A percentile compares a stretch with the other conserved stretches of the same genome.
Evolutionary conservation across 2,113 vertebrate genomes (phyloP).

Genomic region (Archocentrus centrarchus): DNA sequence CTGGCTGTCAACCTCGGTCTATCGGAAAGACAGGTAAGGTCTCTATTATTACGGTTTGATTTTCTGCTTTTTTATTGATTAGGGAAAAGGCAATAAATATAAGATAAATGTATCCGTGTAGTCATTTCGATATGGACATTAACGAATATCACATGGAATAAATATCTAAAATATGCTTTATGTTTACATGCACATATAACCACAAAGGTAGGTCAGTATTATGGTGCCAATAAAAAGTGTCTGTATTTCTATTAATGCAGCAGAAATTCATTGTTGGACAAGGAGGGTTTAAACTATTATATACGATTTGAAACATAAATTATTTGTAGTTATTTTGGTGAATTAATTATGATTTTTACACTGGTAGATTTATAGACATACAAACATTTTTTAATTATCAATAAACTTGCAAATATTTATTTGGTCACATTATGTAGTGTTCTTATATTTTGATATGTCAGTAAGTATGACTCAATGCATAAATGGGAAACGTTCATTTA

Average conservation of each 20-base stretch:
- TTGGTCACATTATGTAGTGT: neutral
- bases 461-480: neutral
- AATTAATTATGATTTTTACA: neutral
- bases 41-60: neutral
- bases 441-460: neutral
- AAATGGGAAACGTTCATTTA: neutral
- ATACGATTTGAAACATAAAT: neutral
- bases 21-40: conserved; percentile 94
- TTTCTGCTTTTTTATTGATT: neutral
- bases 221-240: neutral
- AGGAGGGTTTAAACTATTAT: neutral
- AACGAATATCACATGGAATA: neutral
- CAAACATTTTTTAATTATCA: neutral
- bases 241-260: neutral
- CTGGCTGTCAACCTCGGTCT: conserved; percentile 92
- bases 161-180: neutral
- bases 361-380: neutral
- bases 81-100: neutral
- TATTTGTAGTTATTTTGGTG: neutral
- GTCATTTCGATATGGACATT: neutral
- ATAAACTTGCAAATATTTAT: neutral
- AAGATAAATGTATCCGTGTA: neutral
- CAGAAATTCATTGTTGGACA: neutral
- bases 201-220: neutral
- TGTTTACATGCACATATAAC: neutral